A percentile compares a stretch with the other conserved stretches of the same genome.
phyloP scores from a whole-genome alignment of 1,140 invertebrate species.

The Tachypleus tridentatus region DNA sequence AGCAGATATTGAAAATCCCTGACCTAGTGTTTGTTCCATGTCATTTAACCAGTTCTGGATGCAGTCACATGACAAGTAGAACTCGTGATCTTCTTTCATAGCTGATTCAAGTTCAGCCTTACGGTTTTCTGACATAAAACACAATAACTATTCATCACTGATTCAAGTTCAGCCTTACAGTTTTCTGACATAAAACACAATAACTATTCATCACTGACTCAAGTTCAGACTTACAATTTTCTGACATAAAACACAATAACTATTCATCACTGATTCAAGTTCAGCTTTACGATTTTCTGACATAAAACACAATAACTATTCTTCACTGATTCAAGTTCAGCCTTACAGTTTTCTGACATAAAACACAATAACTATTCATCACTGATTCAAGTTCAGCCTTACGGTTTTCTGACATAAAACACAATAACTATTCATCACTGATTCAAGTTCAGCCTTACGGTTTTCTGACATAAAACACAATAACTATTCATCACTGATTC shows the following conservation, averaged over 20 bases:
- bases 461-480: too few species aligned
- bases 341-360: too few species aligned
- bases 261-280: too few species aligned
- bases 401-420: too few species aligned
- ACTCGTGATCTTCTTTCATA: constrained; percentile 55
- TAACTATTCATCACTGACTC: neutral
- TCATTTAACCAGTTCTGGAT: constrained; percentile 78
- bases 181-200: constrained; percentile 4
- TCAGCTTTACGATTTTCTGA: too few species aligned
- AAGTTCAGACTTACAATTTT: neutral
- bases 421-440: too few species aligned
- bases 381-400: too few species aligned
- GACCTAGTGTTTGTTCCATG: constrained; percentile 50
- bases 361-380: too few species aligned
- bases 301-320: too few species aligned
- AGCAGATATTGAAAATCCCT: constrained; percentile 69
- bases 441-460: too few species aligned
- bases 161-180: neutral
- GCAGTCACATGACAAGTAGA: constrained; percentile 69
- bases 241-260: constrained; percentile 1
- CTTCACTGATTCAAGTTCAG: too few species aligned
- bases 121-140: constrained; percentile 46
- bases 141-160: neutral
- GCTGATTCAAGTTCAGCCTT: constrained; percentile 83
- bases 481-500: constrained; percentile 55